Conservation (phyloP, 2,113 vertebrate genomes). For the Indicator maculatus region DNA sequence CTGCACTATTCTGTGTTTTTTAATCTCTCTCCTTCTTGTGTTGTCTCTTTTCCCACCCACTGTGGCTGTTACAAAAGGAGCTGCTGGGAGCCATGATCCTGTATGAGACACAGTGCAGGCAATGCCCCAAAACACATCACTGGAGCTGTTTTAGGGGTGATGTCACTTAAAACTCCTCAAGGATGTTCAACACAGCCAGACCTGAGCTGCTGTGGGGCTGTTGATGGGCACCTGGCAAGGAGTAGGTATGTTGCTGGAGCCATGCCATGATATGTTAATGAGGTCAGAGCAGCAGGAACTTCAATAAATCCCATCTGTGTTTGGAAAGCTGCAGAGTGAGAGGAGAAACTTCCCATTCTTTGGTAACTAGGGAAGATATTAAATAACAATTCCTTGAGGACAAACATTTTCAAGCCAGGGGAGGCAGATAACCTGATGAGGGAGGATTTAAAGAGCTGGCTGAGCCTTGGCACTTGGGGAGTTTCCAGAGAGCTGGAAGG, state of each 20-base stretch:
- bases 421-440: not conserved
- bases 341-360: slow-evolving; percentile 50
- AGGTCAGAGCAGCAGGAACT: slow-evolving; percentile 30
- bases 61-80: not conserved
- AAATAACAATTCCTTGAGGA: slow-evolving; percentile 18
- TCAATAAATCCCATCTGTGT: slow-evolving; percentile 66
- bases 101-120: not conserved
- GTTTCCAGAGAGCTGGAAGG: slow-evolving; percentile 40
- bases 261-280: not conserved
- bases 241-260: not conserved
- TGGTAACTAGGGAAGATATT: slow-evolving; percentile 41
- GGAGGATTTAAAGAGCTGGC: not conserved
- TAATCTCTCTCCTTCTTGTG: not conserved
- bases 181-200: not conserved
- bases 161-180: not conserved
- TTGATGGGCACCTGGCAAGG: not conserved
- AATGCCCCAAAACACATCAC: not conserved
- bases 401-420: slow-evolving; percentile 31
- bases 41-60: not conserved
- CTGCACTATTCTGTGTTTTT: not conserved
- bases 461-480: not conserved
- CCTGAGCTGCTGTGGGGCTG: not conserved
- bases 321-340: not conserved
- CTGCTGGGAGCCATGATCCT: not conserved
- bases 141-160: accelerated